A percentile compares a stretch with the other conserved stretches of the same genome.
Evolutionary conservation across 2,113 vertebrate species (phyloP).

Genomic region (Laticauda colubrina): DNA sequence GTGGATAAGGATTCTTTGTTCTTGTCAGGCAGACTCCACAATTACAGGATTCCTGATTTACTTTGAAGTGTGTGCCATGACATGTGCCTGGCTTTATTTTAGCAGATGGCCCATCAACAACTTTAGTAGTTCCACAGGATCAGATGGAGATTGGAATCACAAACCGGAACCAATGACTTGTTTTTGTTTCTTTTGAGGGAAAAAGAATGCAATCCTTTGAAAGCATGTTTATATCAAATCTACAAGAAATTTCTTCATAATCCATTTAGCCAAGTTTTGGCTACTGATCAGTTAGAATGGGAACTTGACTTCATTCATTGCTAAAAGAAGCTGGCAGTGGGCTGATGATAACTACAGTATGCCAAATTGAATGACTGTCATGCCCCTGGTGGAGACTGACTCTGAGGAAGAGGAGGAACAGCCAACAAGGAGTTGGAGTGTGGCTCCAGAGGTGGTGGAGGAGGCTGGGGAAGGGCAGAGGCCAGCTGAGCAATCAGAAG

Average conservation of each 20-base stretch:
- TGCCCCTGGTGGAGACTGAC: no score
- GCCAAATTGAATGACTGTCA: background rate
- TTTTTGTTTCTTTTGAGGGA: background rate
- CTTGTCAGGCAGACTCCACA: no score
- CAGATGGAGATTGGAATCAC: background rate
- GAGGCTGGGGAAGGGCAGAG: no score
- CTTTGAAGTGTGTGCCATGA: no score
- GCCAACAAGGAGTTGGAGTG: no score
- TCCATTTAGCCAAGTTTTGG: background rate
- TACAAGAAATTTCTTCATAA: background rate
- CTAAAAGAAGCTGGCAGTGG: background rate
- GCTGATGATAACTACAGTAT: background rate
- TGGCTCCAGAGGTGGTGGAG: no score
- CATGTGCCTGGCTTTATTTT: no score
- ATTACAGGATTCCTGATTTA: no score
- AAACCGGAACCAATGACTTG: background rate
- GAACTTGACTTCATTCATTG: background rate
- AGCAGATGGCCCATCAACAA: background rate
- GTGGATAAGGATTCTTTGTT: no score
- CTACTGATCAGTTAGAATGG: background rate
- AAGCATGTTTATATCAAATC: background rate
- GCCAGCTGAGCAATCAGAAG: no score
- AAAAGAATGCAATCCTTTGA: background rate
- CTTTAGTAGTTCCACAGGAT: background rate
- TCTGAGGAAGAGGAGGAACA: no score